Conservation (phyloP, 2,113 vertebrate species). For the Menidia beryllina region DNA sequence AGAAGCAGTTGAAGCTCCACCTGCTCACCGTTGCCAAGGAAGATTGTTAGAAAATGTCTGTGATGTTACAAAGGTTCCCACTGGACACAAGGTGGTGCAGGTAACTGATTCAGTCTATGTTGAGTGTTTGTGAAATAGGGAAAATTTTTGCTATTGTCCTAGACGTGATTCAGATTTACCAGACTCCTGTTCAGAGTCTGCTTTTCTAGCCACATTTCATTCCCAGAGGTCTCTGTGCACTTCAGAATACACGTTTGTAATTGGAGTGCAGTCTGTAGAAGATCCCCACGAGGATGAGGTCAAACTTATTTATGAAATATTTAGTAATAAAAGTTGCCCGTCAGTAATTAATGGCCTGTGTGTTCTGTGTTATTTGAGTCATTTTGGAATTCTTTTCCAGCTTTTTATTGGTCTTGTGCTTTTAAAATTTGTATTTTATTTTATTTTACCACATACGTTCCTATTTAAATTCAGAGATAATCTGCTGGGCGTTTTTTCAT, state of each 20-base stretch:
- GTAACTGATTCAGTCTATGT: neutral
- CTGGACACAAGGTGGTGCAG: constrained; percentile 6
- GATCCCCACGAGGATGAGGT: neutral
- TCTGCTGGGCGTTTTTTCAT: too few relatives aligned
- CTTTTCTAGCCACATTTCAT: constrained; percentile 31
- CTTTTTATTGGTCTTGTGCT: too few relatives aligned
- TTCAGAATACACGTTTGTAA: neutral
- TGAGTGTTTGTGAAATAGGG: constrained; percentile 27
- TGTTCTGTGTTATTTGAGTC: neutral
- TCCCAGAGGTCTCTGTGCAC: neutral
- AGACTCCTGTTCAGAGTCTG: constrained; percentile 22
- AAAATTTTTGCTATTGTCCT: constrained; percentile 51
- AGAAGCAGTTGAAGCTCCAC: neutral
- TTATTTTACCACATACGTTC: too few relatives aligned
- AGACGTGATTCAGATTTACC: constrained; percentile 26
- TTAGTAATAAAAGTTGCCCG: constrained; percentile 62
- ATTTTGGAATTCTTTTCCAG: neutral
- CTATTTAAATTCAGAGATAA: too few relatives aligned
- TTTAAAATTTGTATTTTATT: too few relatives aligned
- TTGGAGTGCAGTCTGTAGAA: neutral
- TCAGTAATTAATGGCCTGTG: neutral
- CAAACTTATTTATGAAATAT: constrained; percentile 39
- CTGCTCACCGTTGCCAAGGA: constrained; percentile 4
- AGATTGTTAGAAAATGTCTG: constrained; percentile 2
- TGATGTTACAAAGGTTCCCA: constrained; percentile 3